Evolutionary conservation across 2,888 invertebrate species (phyloP), one percentile per base, ranked within the genome.

Genomic region (Drosophila neonasuta): DNA sequence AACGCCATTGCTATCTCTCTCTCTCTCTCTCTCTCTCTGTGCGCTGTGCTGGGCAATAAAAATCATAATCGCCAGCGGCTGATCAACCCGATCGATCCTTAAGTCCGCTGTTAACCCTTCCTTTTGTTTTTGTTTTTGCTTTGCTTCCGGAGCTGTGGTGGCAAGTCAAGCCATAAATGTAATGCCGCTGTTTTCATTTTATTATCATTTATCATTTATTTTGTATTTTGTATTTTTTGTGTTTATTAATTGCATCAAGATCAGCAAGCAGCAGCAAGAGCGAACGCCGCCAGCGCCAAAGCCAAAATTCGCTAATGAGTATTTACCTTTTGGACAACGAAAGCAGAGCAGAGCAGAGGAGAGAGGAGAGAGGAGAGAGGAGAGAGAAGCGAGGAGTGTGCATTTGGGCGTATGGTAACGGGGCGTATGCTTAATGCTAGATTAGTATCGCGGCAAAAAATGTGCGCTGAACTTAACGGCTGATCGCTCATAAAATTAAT

Each of bases 401-500:
- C n/a, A n/a, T 36, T 42, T 50, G 45, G 29, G 32, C 17, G 64
- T 68, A 54, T 59, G 74, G 66, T 60, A 57, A 78, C 73, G 72
- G 87, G 86, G 87, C 87, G 85, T 83, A 86, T 83, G 87, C 85
- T 85, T 87, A 83, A 87, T 86, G 77, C 86, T 84, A 86, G 85
- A 86, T 86, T 80, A 79, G 42, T 70, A 87, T 87, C 87, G 86
- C 80, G 36, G 10, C 5, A 36, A 5, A 52, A 56, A 45, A 74
- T 86, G 86, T 86, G 82, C 85, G 85, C 84, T 73, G 82, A 90
- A 90, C 82, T 90, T 90, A 90, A 90, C 90, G 90, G 90, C 90
- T 90, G 90, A 90, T 90, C 90, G 90, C 89, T 88, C 90, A 89
- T 89, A 90, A 88, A 88, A 89, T 89, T 89, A 90, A 90, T 90